phyloP scores from a whole-genome alignment of 2,797 vertebrate genomes.

The Mionectes olivaceus region DNA sequence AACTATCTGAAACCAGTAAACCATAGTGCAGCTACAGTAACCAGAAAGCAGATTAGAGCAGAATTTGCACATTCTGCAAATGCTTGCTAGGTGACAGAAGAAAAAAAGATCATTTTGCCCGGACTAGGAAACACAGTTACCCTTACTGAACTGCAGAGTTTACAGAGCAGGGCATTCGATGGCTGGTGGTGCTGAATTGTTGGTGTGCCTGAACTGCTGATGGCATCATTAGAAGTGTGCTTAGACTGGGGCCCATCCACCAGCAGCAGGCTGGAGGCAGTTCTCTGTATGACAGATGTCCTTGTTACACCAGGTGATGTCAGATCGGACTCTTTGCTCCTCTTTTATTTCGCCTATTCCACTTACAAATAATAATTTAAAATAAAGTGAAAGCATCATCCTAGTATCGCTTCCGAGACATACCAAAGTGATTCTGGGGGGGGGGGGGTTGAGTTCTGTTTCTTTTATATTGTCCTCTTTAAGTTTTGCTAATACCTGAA shows the following conservation, averaged over 20 bases:
- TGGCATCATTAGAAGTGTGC: not conserved
- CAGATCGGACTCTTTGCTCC: not conserved
- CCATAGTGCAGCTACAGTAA: not conserved
- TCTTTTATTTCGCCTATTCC: not conserved
- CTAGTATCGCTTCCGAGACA: not conserved
- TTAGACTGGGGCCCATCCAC: not conserved
- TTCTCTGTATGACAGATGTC: not conserved
- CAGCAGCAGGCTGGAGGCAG: not conserved
- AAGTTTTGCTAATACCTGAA: not conserved
- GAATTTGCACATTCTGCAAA: not conserved
- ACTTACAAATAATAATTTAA: not conserved
- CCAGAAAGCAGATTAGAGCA: not conserved
- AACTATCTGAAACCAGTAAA: not conserved
- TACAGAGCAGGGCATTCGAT: accelerated
- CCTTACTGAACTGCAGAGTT: not conserved
- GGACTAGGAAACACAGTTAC: not conserved
- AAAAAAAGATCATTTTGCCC: not conserved
- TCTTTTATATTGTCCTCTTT: not conserved
- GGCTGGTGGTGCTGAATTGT: not conserved
- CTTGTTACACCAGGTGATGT: not conserved
- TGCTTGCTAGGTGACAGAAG: not conserved
- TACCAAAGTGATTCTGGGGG: not conserved
- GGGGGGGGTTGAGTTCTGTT: not conserved
- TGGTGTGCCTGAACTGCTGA: not conserved
- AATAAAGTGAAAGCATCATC: not conserved